Percentiles rank a stretch among this genome's conserved stretches.
Evolutionary conservation across 2,888 invertebrate species (phyloP).

Genomic region (Holacanthella duospinosa): DNA sequence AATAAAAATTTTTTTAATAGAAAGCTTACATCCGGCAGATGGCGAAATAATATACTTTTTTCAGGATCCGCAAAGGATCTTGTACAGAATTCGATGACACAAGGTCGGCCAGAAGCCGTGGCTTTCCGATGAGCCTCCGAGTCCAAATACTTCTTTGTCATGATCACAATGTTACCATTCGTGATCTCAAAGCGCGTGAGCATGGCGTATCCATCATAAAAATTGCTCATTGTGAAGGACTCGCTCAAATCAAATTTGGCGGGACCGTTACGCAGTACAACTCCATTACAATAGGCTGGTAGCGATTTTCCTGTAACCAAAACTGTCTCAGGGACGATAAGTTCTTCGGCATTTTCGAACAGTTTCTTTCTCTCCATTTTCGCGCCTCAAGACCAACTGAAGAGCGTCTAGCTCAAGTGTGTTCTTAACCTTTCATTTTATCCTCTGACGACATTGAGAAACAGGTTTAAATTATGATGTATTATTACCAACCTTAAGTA

Average conservation of each 20-base stretch:
- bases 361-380: not conserved
- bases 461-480: too few relatives aligned
- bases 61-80: not conserved
- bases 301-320: not conserved
- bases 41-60: conserved; percentile 6
- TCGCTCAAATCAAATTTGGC: conserved; percentile 7
- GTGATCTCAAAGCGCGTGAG: conserved; percentile 4
- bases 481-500: too few relatives aligned
- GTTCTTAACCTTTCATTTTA: too few relatives aligned
- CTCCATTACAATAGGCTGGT: not conserved
- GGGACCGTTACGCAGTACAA: conserved; percentile 1
- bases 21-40: conserved; percentile 8
- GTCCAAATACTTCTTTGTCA: conserved; percentile 2
- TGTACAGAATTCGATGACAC: conserved; percentile 4
- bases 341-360: not conserved
- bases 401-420: too few relatives aligned
- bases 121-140: conserved; percentile 1
- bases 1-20: not conserved
- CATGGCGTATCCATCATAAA: conserved; percentile 4
- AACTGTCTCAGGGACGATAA: not conserved
- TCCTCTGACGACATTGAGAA: too few relatives aligned
- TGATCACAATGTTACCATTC: conserved; percentile 31
- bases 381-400: too few relatives aligned
- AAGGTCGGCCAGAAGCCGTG: not conserved
- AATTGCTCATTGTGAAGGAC: conserved; percentile 42